A percentile compares a stretch with the other conserved stretches of the same genome.
These are phyloP conservation scores for Capitulum mitella DNA, from an alignment of 2,888 invertebrate genomes.

Conservation along the genomic window DNA sequence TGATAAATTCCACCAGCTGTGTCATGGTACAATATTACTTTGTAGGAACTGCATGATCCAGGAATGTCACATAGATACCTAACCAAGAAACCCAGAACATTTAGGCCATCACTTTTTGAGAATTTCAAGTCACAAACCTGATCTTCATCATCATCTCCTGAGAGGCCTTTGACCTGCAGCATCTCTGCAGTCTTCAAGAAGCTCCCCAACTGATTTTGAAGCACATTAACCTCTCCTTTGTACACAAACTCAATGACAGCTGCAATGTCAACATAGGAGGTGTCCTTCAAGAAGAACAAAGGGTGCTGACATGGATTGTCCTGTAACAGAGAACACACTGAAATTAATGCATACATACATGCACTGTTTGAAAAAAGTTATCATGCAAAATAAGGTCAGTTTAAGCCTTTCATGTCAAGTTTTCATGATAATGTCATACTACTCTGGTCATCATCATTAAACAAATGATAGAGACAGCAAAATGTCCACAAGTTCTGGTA, in stretches of 20 bases:
- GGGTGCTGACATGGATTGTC: slow-evolving; percentile 21
- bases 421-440: neutral
- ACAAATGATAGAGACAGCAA: neutral
- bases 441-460: neutral
- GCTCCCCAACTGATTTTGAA: neutral
- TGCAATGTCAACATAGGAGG: neutral
- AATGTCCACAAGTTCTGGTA: neutral
- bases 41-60: too few species aligned
- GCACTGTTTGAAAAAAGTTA: neutral
- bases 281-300: slow-evolving; percentile 11
- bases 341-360: neutral
- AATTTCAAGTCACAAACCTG: neutral
- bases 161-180: slow-evolving; percentile 15
- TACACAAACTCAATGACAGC: slow-evolving; percentile 15
- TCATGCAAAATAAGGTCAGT: too few species aligned
- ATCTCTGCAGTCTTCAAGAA: slow-evolving; percentile 18
- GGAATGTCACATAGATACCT: too few species aligned
- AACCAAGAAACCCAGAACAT: too few species aligned
- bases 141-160: neutral
- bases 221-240: neutral
- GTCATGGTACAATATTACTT: too few species aligned
- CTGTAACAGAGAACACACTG: neutral
- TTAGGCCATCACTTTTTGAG: too few species aligned
- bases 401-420: neutral
- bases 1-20: neutral